Conservation (phyloP, 2,888 invertebrate genomes). For the Brachypterus glaber region DNA sequence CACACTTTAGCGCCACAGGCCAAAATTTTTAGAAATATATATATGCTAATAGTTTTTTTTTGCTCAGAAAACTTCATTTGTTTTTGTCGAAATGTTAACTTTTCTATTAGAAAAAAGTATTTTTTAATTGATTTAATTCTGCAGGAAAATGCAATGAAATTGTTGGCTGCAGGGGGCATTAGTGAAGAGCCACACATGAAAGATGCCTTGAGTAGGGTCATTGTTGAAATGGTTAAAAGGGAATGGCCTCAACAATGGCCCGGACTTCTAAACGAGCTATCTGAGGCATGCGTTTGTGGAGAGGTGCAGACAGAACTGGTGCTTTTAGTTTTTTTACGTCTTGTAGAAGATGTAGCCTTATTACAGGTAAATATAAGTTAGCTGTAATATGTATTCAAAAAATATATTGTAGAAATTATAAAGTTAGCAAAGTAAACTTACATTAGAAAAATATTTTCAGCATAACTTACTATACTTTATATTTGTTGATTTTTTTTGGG, state of each 20-base stretch:
- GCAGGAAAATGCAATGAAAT: constrained; percentile 82
- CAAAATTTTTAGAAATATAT: no score
- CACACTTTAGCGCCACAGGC: no score
- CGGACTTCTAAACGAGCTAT: constrained; percentile 70
- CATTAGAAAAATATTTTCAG: no score
- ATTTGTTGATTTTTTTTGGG: no score
- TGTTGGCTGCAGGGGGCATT: constrained; percentile 67
- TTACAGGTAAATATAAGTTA: constrained; percentile 67
- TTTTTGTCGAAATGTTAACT: no score
- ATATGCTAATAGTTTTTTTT: no score
- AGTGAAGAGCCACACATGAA: constrained; percentile 68
- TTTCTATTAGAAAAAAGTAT: no score
- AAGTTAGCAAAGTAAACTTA: no score
- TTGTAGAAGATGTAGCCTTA: constrained; percentile 89
- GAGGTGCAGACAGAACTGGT: constrained; percentile 87
- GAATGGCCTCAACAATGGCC: constrained; percentile 99
- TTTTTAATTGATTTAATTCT: no score
- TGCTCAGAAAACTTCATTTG: constrained; percentile 12
- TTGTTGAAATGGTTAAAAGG: constrained; percentile 93
- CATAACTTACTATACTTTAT: no score
- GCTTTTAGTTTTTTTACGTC: constrained; percentile 73
- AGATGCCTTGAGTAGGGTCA: constrained; percentile 78
- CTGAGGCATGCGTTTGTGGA: constrained; percentile 71
- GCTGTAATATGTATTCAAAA: no score
- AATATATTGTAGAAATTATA: no score